Base-by-base conservation (phyloP, 2,888 invertebrate species). In the Oxystoma pomonae region DNA sequence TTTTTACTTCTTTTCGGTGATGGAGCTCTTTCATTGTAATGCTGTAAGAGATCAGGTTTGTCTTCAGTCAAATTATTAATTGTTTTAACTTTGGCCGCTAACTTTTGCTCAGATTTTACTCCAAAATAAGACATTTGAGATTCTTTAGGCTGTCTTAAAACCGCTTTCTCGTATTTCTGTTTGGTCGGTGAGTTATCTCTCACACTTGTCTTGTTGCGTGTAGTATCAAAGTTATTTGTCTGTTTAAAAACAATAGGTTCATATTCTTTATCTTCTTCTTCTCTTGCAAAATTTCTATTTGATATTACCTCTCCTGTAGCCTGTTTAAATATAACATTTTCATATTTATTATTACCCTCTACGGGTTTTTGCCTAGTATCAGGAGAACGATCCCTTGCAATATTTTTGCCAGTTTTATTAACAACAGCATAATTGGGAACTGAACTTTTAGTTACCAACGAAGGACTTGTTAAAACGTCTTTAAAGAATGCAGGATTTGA, bases 81-180 rank as follows among this genome's bases (percentile, higher is more conserved):
- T 61, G 72, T 68, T 22, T 69, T 64, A 49, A 68, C 65, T 65
- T 70, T 73, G 59, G 67, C 71, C 3, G 64, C 58, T 7, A 72
- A 67, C 67, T 74, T 75, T 2, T 76, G 75, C 7, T 76, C 73
- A 1, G 73, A 65, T 51, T 74, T 72, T 0, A 79, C 72, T 16
- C 80, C 80, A 63, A 80, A 80, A 61, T 80, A 80, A 1, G 78
- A 76, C 78, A 80, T 77, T 73, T 80, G 79, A 0, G 79, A 79
- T 64, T 76, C 75, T 67, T 75, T 79, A 1, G 79, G 80, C 68
- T 78, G 78, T 64, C 80, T 71, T 52, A 80, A 67, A 19, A 80
- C 77, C 17, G 75, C 63, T 50, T 65, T 71, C 56, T 75, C 73
- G 58, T 68, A 72, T 57, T 66, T 58, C 58, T 68, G 70, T 61